Evolutionary conservation across 2,113 vertebrate species (phyloP).

Genomic region (Phyllostomus hastatus): DNA sequence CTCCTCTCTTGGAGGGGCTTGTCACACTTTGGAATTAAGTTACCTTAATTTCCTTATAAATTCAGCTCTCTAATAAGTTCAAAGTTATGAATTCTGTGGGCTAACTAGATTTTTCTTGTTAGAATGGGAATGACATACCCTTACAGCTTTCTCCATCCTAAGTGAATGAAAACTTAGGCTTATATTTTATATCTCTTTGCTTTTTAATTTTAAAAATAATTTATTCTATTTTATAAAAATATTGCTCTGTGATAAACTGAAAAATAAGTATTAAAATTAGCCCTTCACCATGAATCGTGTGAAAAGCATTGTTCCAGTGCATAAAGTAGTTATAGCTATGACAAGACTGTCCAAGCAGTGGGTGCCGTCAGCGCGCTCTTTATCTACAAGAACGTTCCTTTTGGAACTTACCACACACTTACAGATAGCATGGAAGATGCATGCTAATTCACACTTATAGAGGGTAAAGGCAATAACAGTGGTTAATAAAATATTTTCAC

Average conservation of each 20-base stretch:
- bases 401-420: neutral
- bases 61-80: neutral
- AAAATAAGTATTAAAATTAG: neutral
- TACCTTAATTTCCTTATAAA: neutral
- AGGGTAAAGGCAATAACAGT: neutral
- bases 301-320: neutral
- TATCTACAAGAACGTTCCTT: neutral
- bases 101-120: neutral
- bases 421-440: neutral
- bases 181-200: neutral
- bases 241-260: neutral
- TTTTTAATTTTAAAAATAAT: neutral
- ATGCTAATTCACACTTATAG: neutral
- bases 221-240: constrained; percentile 1
- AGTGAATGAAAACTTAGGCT: neutral
- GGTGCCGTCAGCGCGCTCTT: neutral
- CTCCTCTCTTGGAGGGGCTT: neutral
- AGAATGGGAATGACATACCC: neutral
- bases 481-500: neutral
- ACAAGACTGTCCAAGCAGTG: neutral
- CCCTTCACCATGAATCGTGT: neutral
- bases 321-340: neutral
- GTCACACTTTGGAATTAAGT: neutral
- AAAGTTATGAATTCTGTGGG: neutral
- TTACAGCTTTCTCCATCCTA: neutral